These are phyloP conservation scores for Xenopus borealis DNA, from an alignment of 2,113 vertebrate genomes.

Conservation along the genomic window DNA sequence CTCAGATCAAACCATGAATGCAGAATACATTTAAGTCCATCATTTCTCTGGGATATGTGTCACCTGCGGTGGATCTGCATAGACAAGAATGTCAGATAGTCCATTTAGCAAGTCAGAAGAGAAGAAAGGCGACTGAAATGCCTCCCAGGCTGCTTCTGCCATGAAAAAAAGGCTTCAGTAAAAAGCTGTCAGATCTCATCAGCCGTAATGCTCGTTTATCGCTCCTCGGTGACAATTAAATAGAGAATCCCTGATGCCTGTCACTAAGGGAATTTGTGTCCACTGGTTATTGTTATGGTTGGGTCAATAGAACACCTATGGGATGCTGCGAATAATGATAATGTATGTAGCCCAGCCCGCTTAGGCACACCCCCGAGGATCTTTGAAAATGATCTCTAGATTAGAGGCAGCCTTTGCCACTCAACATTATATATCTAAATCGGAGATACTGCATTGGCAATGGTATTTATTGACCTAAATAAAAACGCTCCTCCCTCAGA, in stretches of 20 bases:
- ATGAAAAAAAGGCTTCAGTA: conserved; percentile 1
- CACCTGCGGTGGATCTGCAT: conserved; percentile 6
- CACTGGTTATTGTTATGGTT: too few species aligned
- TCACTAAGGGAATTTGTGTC: not conserved
- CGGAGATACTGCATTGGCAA: too few species aligned
- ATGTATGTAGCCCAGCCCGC: too few species aligned
- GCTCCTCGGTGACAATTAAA: not conserved
- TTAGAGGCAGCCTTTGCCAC: too few species aligned
- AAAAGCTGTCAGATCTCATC: conserved; percentile 5
- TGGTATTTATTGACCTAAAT: too few species aligned
- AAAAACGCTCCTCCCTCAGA: too few species aligned
- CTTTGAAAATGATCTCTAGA: too few species aligned
- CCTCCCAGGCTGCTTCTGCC: conserved; percentile 3
- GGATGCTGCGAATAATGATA: too few species aligned
- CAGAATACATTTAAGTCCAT: not conserved
- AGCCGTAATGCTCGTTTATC: conserved; percentile 1
- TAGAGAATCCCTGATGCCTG: not conserved
- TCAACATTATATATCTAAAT: too few species aligned
- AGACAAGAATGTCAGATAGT: not conserved
- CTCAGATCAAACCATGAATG: not conserved
- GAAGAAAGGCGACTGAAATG: not conserved
- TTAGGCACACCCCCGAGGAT: too few species aligned
- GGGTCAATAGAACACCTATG: too few species aligned
- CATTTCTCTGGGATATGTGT: not conserved
- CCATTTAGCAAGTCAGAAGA: not conserved